A percentile compares a stretch with the other conserved stretches of the same genome.
These are phyloP conservation scores for Brienomyrus longianalis DNA, from an alignment of 2,113 vertebrate species.

Conservation along the genomic window DNA sequence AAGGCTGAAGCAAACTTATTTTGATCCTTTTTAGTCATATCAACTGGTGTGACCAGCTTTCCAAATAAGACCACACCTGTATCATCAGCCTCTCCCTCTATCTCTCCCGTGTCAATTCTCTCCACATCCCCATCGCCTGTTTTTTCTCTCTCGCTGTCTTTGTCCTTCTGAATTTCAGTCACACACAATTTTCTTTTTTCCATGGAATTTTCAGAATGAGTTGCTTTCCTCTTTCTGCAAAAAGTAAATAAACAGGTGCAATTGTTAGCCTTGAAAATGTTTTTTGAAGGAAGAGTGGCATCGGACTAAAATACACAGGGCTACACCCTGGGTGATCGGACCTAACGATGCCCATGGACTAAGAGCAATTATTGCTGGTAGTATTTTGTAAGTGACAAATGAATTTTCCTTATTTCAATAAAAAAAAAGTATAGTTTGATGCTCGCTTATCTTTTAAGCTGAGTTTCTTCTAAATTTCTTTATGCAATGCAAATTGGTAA, in stretches of 20 bases:
- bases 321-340: no score
- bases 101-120: slow-evolving; percentile 16
- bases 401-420: not conserved
- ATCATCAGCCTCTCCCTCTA: not conserved
- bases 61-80: not conserved
- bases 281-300: no score
- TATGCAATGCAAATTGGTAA: not conserved
- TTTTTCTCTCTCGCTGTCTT: not conserved
- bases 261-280: not conserved
- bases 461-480: not conserved
- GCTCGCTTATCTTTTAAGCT: not conserved
- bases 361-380: not conserved
- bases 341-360: not conserved
- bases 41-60: not conserved
- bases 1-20: slow-evolving; percentile 8
- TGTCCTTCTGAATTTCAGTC: not conserved
- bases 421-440: not conserved
- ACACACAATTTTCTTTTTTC: slow-evolving; percentile 32
- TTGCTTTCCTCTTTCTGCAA: slow-evolving; percentile 30
- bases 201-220: not conserved
- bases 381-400: not conserved
- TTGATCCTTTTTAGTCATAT: slow-evolving; percentile 17
- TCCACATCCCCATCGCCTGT: not conserved
- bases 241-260: not conserved
- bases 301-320: no score